Evolutionary conservation across 2,888 invertebrate species (phyloP).

Genomic region (Idaea dimidiata): DNA sequence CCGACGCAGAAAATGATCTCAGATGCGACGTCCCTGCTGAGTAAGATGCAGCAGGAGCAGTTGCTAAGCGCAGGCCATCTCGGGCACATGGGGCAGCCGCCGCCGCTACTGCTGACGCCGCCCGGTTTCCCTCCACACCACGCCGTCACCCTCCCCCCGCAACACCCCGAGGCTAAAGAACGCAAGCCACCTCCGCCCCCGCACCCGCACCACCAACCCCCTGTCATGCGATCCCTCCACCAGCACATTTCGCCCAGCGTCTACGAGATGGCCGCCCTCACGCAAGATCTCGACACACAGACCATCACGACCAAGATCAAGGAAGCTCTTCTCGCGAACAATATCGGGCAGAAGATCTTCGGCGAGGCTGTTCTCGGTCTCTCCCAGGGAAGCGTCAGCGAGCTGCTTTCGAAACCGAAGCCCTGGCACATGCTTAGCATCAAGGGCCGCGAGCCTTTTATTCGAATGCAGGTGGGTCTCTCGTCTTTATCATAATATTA

Average conservation of each 20-base stretch:
- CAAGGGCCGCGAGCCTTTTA: constrained; percentile 97
- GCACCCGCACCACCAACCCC: constrained; percentile 82
- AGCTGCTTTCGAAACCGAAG: constrained; percentile 97
- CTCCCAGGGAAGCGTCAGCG: constrained; percentile 98
- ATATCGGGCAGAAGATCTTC: constrained; percentile 98
- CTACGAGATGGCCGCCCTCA: constrained; percentile 98
- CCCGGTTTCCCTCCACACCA: constrained; percentile 89
- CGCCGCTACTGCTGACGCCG: constrained; percentile 87
- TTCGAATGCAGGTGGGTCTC: constrained; percentile 88
- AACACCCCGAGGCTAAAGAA: constrained; percentile 81
- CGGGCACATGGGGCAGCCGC: constrained; percentile 74
- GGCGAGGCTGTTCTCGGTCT: constrained; percentile 98
- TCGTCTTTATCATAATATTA: too few relatives aligned
- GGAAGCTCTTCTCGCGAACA: constrained; percentile 96
- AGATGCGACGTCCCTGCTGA: constrained; percentile 83
- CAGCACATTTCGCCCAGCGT: constrained; percentile 96
- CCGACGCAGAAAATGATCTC: constrained; percentile 89
- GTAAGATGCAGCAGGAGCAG: constrained; percentile 87
- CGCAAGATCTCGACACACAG: constrained; percentile 97
- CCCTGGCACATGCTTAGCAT: constrained; percentile 99
- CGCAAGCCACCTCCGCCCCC: constrained; percentile 80
- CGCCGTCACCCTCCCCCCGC: constrained; percentile 84
- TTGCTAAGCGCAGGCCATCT: constrained; percentile 80
- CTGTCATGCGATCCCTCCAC: constrained; percentile 87
- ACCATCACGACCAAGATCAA: constrained; percentile 98